phyloP scores from a whole-genome alignment of 2,888 invertebrate species.

The Poecilobothrus nobilitatus region DNA sequence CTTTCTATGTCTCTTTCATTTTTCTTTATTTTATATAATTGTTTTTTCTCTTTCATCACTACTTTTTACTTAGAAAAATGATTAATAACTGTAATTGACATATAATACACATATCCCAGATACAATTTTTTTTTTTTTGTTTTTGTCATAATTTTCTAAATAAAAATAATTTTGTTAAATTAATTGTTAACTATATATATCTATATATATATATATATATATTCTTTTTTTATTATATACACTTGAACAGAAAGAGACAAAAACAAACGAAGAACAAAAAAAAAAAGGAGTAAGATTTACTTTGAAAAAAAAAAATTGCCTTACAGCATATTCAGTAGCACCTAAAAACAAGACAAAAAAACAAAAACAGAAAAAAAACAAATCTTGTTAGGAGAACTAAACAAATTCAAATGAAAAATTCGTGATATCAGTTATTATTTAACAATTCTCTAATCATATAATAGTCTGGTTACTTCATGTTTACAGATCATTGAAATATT shows the following conservation, averaged over 20 bases:
- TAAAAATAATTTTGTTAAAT: neutral
- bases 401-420: neutral
- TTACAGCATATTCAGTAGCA: neutral
- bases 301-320: too few relatives aligned
- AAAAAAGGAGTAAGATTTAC: neutral
- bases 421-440: slow-evolving; percentile 1
- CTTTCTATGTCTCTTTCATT: too few relatives aligned
- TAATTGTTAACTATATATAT: neutral
- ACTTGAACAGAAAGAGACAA: too few relatives aligned
- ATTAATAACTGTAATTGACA: neutral
- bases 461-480: neutral
- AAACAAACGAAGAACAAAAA: neutral
- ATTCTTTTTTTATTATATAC: too few relatives aligned
- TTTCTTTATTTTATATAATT: too few relatives aligned
- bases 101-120: too few relatives aligned
- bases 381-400: too few relatives aligned
- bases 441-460: neutral
- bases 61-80: neutral
- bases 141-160: neutral
- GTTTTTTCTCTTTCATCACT: neutral
- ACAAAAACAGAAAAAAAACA: neutral
- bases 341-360: neutral
- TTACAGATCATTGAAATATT: slow-evolving; percentile 1
- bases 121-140: too few relatives aligned
- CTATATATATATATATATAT: too few relatives aligned